phyloP scores from a whole-genome alignment of 2,113 vertebrate species.

The Dinomys branickii region DNA sequence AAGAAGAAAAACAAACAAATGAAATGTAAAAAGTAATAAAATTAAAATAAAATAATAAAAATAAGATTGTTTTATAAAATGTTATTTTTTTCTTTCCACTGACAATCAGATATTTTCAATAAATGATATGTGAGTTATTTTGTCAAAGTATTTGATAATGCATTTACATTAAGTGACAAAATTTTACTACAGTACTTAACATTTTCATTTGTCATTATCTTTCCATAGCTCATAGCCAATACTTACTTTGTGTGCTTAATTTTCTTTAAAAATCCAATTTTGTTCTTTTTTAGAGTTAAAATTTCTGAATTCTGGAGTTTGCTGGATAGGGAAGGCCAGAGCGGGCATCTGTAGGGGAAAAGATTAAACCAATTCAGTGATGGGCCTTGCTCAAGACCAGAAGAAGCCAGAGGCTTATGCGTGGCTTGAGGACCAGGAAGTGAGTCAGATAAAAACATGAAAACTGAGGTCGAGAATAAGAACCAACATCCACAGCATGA shows the following conservation, averaged over 20 bases:
- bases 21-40: background rate
- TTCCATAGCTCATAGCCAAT: background rate
- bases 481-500: background rate
- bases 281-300: background rate
- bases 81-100: background rate
- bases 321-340: background rate
- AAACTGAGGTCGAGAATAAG: background rate
- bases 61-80: background rate
- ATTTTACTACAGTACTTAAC: background rate
- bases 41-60: background rate
- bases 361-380: background rate
- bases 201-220: background rate
- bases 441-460: background rate
- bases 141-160: background rate
- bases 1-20: no score
- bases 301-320: background rate
- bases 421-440: background rate
- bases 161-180: background rate
- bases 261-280: background rate
- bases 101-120: background rate
- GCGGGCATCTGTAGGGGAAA: accelerated
- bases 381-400: background rate
- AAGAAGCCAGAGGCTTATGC: background rate
- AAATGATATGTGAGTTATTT: background rate
- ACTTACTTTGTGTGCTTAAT: background rate